Base-by-base conservation (phyloP, 2,113 vertebrate species). In the Chaetodon auriga region DNA sequence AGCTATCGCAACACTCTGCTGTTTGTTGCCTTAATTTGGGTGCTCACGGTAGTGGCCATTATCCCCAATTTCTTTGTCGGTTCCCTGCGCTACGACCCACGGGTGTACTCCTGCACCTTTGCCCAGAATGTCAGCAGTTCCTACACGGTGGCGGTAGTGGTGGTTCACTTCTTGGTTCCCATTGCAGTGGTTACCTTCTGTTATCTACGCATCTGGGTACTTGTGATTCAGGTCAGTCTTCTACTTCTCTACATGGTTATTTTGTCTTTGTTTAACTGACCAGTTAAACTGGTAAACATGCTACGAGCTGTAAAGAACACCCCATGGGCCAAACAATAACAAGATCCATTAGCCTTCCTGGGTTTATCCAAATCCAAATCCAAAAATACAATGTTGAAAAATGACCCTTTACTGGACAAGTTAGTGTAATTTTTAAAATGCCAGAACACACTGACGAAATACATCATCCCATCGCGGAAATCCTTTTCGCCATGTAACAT, bases 71-170 rank as follows among this genome's bases (percentile, higher is more conserved):
- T 98, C 89, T 97, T 97, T 0, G 74, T 97, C 43, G 97, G 96
- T 5, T 98, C 97, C 7, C 92, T 99, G 70, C 96, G 96, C 68
- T 98, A 98, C 0, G 97, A 97, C 84, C 95, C 96, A 0, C 93
- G 96, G 2, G 90, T 99, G 83, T 98, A 98, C 82, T 98, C 97
- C 0, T 98, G 97, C 89, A 97, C 97, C 0, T 99, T 99, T 60
- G 93, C 95, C 73, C 97, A 98, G 95, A 97, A 95, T 8, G 95
- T 94, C 70, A 98, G 97, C 70, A 93, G 95, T 36, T 95, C 94
- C 38, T 99, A 98, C 79, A 97, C 97, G 0, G 95, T 95, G 57
- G 94, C 95, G 0, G 96, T 97, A 2, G 97, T 97, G 63, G 93
- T 96, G 60, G 85, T 97, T 81, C 97, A 98, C 92, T 98, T 98